Conservation (phyloP, 2,797 vertebrate species). For the Novumbra hubbsi region DNA sequence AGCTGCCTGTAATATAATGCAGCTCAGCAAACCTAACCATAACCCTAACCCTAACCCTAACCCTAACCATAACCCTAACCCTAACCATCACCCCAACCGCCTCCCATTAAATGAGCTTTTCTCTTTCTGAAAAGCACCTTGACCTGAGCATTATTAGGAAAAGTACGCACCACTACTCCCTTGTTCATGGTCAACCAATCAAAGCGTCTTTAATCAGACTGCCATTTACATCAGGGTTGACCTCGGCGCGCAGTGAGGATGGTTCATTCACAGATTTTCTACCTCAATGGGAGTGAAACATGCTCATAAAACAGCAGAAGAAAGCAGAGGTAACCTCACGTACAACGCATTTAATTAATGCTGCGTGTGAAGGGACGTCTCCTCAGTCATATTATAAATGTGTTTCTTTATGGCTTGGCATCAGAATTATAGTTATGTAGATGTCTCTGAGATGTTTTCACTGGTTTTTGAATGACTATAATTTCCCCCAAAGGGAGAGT, state of each 20-base stretch:
- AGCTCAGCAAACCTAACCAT: too few species aligned
- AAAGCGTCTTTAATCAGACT: conserved; percentile 36
- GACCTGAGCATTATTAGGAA: conserved; percentile 32
- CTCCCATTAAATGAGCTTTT: too few species aligned
- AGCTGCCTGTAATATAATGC: too few species aligned
- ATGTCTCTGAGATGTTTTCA: conserved; percentile 31
- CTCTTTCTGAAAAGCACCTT: conserved; percentile 13
- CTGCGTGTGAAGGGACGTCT: conserved; percentile 17
- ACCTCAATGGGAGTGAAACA: conserved; percentile 34
- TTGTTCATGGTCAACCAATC: conserved; percentile 53
- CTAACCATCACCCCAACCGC: too few species aligned
- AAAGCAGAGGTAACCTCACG: conserved; percentile 49
- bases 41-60: too few species aligned
- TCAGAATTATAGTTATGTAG: conserved; percentile 37
- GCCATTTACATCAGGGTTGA: conserved; percentile 39
- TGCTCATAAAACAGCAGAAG: conserved; percentile 41
- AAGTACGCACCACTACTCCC: conserved; percentile 35
- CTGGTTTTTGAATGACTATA: conserved; percentile 18
- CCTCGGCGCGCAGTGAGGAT: conserved; percentile 33
- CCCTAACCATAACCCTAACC: too few species aligned
- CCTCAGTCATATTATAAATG: conserved; percentile 41
- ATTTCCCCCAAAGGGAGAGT: conserved; percentile 20
- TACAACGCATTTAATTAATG: conserved; percentile 42
- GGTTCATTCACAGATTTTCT: conserved; percentile 41
- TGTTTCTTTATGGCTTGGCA: conserved; percentile 31